Percentiles rank a stretch among this genome's conserved stretches.
phyloP scores from a whole-genome alignment of 2,113 vertebrate species.

The Promerops cafer region DNA sequence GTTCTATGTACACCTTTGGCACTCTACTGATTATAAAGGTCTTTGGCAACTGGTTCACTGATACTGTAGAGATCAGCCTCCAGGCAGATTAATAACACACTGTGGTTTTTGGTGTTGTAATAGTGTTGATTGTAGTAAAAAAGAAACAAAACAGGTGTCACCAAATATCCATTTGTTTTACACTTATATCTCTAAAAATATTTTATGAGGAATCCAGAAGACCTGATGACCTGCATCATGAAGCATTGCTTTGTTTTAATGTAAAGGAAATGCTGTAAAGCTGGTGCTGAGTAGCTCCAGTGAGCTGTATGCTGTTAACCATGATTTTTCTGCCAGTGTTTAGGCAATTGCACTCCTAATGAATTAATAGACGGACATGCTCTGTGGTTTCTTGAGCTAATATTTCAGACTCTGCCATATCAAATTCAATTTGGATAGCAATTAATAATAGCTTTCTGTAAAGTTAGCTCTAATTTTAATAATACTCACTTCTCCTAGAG shows the following conservation, averaged over 20 bases:
- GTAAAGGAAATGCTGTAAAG: not conserved
- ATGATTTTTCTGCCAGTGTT: not conserved
- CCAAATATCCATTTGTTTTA: not conserved
- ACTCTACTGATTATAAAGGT: not conserved
- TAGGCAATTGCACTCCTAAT: constrained; percentile 15
- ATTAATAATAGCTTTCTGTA: constrained; percentile 37
- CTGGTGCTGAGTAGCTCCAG: not conserved
- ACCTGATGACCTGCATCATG: not conserved
- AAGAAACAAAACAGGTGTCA: not conserved
- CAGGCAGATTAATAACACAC: not conserved
- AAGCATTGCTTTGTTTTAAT: not conserved
- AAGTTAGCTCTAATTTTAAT: not conserved
- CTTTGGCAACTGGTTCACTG: not conserved
- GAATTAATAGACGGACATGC: constrained; percentile 15
- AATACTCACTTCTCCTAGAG: not conserved
- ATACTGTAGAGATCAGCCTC: not conserved
- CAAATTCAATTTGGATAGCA: constrained; percentile 38
- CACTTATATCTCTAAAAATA: not conserved
- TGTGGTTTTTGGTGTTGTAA: not conserved
- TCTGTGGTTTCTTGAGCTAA: constrained; percentile 21
- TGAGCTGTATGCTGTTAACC: not conserved
- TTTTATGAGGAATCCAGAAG: not conserved
- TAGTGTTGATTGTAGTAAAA: not conserved
- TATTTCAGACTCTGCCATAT: constrained; percentile 35
- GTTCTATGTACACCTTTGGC: not conserved